These are phyloP conservation scores for honey bee (Apis mellifera) DNA, from an alignment of 1,140 invertebrate genomes.

Conservation along the genomic window Amel_HAv3.1 CM009932.2:9176001-9176500, in stretches of 20 bases:
- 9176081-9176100: conserved; percentile 58
- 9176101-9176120: neutral
- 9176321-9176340: conserved; percentile 30
- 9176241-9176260: neutral
- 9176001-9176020: conserved; percentile 21
- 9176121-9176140: neutral
- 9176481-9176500: neutral
- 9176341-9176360: conserved; percentile 37
- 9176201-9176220: too few relatives aligned
- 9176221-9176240: neutral
- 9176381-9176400: neutral
- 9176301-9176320: neutral
- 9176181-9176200: too few relatives aligned
- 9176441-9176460: neutral
- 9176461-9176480: conserved; percentile 16
- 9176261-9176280: neutral
- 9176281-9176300: neutral
- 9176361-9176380: conserved; percentile 31
- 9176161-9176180: neutral
- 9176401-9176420: conserved; percentile 15
- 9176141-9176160: too few relatives aligned
- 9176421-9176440: neutral
- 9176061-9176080: neutral
- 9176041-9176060: conserved; percentile 19
- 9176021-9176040: conserved; percentile 22